phyloP scores from a whole-genome alignment of 1,140 invertebrate species.

The Geopemphigus sp. region DNA sequence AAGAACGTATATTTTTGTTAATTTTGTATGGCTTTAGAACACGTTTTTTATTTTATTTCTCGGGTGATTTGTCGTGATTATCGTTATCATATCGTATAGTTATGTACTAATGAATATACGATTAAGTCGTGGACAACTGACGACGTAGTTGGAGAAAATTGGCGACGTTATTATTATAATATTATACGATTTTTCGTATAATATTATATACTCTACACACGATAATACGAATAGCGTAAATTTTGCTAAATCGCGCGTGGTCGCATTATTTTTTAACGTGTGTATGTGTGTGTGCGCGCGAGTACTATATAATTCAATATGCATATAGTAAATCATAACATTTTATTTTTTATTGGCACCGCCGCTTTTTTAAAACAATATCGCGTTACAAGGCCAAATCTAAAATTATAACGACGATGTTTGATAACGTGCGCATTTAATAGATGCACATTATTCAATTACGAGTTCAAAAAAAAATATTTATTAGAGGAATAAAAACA shows the following conservation, averaged over 20 bases:
- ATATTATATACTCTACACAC: no score
- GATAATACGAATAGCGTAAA: neutral
- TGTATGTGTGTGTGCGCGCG: neutral
- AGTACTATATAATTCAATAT: neutral
- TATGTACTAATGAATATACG: no score
- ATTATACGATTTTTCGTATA: neutral
- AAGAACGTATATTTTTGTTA: no score
- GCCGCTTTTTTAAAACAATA: neutral
- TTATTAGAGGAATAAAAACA: slow-evolving; percentile 11
- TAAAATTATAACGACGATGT: slow-evolving; percentile 11
- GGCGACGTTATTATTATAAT: no score
- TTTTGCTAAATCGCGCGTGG: neutral
- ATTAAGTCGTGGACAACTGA: neutral
- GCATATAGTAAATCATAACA: slow-evolving; percentile 3
- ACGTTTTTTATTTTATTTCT: no score
- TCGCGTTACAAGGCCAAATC: slow-evolving; percentile 11
- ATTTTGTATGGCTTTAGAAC: no score
- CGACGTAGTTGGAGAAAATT: neutral
- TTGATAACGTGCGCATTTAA: neutral
- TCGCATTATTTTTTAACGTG: neutral
- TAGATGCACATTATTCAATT: slow-evolving; percentile 8
- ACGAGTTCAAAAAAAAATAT: neutral
- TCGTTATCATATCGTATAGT: no score
- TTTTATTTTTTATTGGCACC: slow-evolving; percentile 19
- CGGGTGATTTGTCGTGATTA: no score